Conservation (phyloP, 2,113 vertebrate species). For the Thomomys bottae region DNA sequence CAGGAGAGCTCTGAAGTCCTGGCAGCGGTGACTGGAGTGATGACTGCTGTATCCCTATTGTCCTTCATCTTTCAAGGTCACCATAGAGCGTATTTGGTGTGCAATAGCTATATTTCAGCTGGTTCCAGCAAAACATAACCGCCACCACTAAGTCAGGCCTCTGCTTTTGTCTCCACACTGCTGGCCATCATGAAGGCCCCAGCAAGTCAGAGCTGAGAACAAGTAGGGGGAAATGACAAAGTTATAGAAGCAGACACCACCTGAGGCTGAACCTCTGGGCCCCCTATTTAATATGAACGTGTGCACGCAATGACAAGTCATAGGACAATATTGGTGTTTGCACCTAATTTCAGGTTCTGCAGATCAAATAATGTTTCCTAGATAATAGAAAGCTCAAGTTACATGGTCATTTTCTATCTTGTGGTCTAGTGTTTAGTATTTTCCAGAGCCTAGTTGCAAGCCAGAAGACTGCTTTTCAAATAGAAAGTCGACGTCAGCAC, state of each 20-base stretch:
- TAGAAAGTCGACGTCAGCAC: conserved; percentile 29
- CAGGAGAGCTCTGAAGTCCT: neutral
- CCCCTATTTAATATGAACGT: neutral
- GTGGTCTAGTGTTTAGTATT: neutral
- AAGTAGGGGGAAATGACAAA: neutral
- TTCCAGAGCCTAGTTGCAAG: neutral
- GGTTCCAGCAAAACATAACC: neutral
- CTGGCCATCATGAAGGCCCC: neutral
- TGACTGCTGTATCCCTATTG: neutral
- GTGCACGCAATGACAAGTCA: neutral
- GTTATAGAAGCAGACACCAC: neutral
- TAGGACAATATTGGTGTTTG: neutral
- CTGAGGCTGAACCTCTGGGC: neutral
- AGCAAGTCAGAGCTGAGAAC: neutral
- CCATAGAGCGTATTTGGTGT: neutral
- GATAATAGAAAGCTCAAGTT: neutral
- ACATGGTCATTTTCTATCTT: neutral
- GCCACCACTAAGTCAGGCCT: neutral
- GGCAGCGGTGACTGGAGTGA: neutral
- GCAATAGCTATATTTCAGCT: neutral
- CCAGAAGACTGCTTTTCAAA: conserved; percentile 24
- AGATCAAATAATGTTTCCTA: neutral
- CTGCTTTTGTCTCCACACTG: neutral
- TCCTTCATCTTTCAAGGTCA: conserved; percentile 14
- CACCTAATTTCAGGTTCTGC: neutral